phyloP scores from a whole-genome alignment of 2,797 vertebrate species.

The Danio aesculapii region DNA sequence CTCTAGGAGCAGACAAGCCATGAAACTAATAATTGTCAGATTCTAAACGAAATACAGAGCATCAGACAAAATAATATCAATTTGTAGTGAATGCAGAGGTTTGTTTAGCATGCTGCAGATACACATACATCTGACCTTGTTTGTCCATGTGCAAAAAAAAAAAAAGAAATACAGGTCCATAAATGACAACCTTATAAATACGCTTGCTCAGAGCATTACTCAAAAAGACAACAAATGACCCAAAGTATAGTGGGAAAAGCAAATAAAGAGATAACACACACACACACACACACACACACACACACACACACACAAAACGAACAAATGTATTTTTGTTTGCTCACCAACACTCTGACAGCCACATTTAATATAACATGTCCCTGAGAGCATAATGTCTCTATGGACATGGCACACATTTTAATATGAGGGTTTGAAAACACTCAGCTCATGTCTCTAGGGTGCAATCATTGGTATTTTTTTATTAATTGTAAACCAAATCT shows the following conservation, averaged over 20 bases:
- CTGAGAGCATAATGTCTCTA: constrained; percentile 18
- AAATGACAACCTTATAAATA: background rate
- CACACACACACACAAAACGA: background rate
- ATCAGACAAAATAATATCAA: constrained; percentile 4
- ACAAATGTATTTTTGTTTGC: constrained; percentile 8
- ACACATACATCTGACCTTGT: constrained; percentile 15
- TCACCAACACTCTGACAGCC: constrained; percentile 3
- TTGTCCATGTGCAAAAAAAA: background rate
- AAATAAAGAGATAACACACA: background rate
- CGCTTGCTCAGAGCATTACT: background rate
- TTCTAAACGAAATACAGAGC: constrained; percentile 15
- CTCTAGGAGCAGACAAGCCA: constrained; percentile 16
- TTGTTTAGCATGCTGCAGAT: background rate
- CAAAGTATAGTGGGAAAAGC: background rate
- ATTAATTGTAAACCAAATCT: constrained; percentile 25
- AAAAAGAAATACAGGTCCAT: background rate
- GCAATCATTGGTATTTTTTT: constrained; percentile 8
- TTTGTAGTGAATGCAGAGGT: background rate
- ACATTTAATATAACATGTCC: constrained; percentile 19
- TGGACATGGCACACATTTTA: constrained; percentile 39
- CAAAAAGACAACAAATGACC: background rate
- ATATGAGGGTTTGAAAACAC: constrained; percentile 25
- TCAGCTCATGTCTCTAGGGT: constrained; percentile 7
- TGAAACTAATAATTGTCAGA: constrained; percentile 36
- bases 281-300: background rate